Conservation (phyloP, 2,113 vertebrate species). For the Chaetodon auriga region DNA sequence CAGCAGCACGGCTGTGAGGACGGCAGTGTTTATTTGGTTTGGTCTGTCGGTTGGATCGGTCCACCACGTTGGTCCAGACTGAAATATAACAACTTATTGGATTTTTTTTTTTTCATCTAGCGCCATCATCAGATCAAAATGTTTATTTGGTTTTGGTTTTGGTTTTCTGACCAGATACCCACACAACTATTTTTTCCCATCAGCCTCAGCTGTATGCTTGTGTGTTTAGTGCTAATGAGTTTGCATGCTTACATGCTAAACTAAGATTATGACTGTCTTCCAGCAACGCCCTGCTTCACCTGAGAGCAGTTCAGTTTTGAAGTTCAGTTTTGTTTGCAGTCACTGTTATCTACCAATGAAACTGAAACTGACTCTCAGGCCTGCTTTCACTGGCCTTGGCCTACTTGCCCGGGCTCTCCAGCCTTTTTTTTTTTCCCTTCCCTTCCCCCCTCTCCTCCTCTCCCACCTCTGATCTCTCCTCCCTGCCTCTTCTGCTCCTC, state of each 20-base stretch:
- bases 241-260: background rate
- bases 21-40: background rate
- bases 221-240: background rate
- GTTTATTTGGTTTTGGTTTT: background rate
- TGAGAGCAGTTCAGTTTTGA: background rate
- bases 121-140: background rate
- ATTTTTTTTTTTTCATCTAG: background rate
- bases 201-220: no score
- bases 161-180: background rate
- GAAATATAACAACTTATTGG: background rate
- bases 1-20: background rate
- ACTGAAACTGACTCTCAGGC: background rate
- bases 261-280: background rate
- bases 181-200: background rate
- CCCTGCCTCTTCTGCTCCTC: constrained; percentile 53
- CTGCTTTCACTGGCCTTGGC: constrained; percentile 56
- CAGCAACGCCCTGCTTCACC: constrained; percentile 28
- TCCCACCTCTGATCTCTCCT: constrained; percentile 47
- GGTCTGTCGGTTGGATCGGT: background rate
- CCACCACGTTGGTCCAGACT: background rate
- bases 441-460: background rate
- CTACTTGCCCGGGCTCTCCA: constrained; percentile 51
- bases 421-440: background rate
- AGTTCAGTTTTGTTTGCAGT: background rate
- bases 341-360: constrained; percentile 18